These are phyloP conservation scores for Ictalurus punctatus DNA, from an alignment of 2,113 vertebrate genomes.

Conservation along the genomic window DNA sequence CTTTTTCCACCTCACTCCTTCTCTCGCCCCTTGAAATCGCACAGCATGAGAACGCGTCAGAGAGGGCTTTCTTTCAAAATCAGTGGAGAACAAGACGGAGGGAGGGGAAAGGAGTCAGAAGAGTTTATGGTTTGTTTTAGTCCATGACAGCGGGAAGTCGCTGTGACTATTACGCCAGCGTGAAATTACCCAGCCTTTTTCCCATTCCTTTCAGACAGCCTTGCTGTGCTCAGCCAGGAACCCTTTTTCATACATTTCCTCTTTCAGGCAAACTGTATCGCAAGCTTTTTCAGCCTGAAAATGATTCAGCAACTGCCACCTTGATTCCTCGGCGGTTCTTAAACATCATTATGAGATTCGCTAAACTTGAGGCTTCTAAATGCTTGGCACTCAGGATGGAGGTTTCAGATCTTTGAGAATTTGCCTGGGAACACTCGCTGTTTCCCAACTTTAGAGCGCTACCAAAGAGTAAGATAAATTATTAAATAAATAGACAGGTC, in stretches of 20 bases:
- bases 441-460: background rate
- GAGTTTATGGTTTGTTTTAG: constrained; percentile 38
- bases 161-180: constrained; percentile 5
- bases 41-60: constrained; percentile 2
- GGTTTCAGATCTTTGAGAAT: background rate
- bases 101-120: constrained; percentile 16
- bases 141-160: background rate
- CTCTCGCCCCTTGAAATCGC: constrained; percentile 24
- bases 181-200: constrained; percentile 36
- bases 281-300: background rate
- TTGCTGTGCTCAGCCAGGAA: background rate
- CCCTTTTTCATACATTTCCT: background rate
- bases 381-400: background rate
- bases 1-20: constrained; percentile 2
- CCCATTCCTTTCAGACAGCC: background rate
- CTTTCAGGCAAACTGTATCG: background rate
- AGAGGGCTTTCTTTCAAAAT: constrained; percentile 21
- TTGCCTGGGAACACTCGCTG: background rate
- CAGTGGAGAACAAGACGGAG: background rate
- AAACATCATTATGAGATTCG: background rate
- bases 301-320: constrained; percentile 8
- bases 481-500: background rate
- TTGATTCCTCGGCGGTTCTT: background rate
- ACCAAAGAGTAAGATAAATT: background rate
- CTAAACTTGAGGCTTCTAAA: background rate